phyloP scores from a whole-genome alignment of 2,888 invertebrate genomes.

The Frankliniella intonsa region DNA sequence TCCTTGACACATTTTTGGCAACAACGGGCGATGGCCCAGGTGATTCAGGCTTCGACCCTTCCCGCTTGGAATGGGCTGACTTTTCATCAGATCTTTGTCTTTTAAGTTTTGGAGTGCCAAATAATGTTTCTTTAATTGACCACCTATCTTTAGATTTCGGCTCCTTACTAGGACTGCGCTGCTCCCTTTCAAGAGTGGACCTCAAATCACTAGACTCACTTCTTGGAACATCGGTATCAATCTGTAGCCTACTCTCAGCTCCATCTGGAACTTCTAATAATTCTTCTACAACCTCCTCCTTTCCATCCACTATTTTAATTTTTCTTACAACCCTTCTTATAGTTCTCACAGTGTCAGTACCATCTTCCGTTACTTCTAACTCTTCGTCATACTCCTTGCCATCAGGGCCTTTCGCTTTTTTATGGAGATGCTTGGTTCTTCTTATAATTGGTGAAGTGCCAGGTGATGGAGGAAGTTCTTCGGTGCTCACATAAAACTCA shows the following conservation, averaged over 20 bases:
- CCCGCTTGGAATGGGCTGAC: conserved; percentile 9
- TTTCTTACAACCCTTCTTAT: conserved; percentile 40
- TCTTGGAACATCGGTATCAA: background rate
- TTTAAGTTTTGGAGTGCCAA: conserved; percentile 28
- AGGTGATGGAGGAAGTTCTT: background rate
- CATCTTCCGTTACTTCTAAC: conserved; percentile 56
- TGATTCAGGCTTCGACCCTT: background rate
- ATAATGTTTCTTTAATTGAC: conserved; percentile 10
- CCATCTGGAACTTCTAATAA: background rate
- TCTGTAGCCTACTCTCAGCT: background rate
- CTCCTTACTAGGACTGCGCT: conserved; percentile 14
- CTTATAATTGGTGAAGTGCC: background rate
- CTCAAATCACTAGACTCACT: conserved; percentile 1
- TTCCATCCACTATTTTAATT: conserved; percentile 41
- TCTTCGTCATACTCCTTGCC: conserved; percentile 43
- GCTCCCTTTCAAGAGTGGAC: background rate
- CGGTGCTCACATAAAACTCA: background rate
- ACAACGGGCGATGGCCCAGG: too few relatives aligned
- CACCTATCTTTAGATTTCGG: background rate
- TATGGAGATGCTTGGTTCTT: background rate
- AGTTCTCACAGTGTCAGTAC: conserved; percentile 35
- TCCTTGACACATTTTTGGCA: background rate
- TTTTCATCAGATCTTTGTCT: conserved; percentile 13
- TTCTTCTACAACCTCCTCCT: conserved; percentile 36
- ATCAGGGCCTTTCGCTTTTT: background rate